Conservation (phyloP, 2,113 vertebrate species). For the Amphiprion ocellaris region DNA sequence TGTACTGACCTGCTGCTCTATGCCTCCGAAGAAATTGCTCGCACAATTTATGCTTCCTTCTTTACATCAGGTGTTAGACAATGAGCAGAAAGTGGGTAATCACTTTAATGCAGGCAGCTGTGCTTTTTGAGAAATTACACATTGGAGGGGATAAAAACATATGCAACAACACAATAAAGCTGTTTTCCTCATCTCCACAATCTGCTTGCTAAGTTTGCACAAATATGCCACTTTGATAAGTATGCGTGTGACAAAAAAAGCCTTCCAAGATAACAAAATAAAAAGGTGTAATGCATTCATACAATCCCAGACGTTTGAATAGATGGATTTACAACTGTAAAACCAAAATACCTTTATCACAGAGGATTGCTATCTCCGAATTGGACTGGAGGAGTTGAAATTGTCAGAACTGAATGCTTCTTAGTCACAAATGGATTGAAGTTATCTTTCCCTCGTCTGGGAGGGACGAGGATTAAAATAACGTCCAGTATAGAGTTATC, state of each 20-base stretch:
- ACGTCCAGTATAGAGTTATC: constrained; percentile 60
- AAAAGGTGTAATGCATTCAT: constrained; percentile 61
- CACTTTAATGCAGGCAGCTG: no score
- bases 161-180: neutral
- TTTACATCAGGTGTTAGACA: neutral
- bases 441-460: constrained; percentile 46
- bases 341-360: constrained; percentile 54
- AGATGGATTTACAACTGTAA: constrained; percentile 72
- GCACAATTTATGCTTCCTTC: neutral
- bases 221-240: constrained; percentile 30
- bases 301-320: constrained; percentile 55
- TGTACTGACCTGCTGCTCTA: constrained; percentile 13
- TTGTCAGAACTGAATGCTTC: constrained; percentile 47
- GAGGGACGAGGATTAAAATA: constrained; percentile 43
- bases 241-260: neutral
- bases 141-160: neutral
- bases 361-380: constrained; percentile 47
- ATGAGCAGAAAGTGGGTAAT: neutral
- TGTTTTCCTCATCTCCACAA: neutral
- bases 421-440: constrained; percentile 51
- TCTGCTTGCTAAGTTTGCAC: neutral
- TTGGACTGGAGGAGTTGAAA: constrained; percentile 41
- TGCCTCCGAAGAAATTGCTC: neutral
- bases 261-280: constrained; percentile 23
- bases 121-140: neutral